Base-by-base conservation (phyloP, 2,888 invertebrate species). In the Carpatolechia fugitivella region DNA sequence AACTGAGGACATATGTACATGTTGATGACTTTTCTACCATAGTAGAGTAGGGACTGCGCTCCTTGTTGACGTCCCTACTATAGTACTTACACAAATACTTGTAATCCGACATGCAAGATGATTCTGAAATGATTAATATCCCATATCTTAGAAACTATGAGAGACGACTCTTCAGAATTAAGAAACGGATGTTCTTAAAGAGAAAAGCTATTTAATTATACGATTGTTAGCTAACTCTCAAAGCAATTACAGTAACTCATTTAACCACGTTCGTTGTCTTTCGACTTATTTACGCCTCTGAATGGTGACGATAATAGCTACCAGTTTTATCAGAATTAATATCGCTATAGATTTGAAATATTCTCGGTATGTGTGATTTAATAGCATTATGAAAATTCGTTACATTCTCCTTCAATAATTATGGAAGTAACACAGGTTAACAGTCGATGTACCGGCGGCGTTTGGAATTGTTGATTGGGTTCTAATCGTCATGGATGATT, bases 271-370 rank as follows among this genome's bases (percentile, higher is more conserved):
- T 29, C 35, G 47, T 47, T 35, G 24, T 52, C 44, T 41, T 44
- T 29, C 14, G 8, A n/a, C 16, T 55, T 55, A 55, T 51, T 54
- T 51, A 51, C 33, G 16, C n/a, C 7, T 29, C 16, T 7, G 33
- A 48, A 31, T 3, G 40, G 44, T 52, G 38, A 46, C 47, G 47
- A 47, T 77, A 75, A 78, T 76, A 56, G 75, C 75, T 76, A 75
- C 78, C 72, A 68, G 78, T 76, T 76, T 71, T 69, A 66, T 64
- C 68, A 65, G 66, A 74, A 70, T 72, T 73, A 24, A 24, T 24
- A 75, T 70, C 68, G 69, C 68, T 59, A 68, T 64, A 58, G 56
- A 68, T 61, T 66, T 29, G 7, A 55, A 51, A 44, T 13, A 51
- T 51, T 20, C 52, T 30, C 54, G 62, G 59, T 53, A 54, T 54